Evolutionary conservation across 2,113 vertebrate species (phyloP), one percentile per base, ranked within the genome.

Genomic region (Hyperoodon ampullatus): DNA sequence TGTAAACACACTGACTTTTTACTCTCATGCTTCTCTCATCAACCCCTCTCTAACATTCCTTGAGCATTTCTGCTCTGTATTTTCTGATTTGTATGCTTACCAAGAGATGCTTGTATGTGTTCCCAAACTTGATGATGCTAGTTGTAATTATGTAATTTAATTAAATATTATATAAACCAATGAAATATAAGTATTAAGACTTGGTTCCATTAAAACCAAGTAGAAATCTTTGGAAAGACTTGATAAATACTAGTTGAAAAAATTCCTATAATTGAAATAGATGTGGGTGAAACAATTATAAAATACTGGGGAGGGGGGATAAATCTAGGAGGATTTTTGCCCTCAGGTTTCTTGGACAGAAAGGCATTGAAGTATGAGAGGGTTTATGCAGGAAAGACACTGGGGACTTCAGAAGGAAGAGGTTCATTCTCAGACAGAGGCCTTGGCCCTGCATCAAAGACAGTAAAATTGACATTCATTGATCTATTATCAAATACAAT

Each of bases 81-180:
- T 87, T 94, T 68, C 81, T 81, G 13, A 84, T 58, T 63, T 12
- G 13, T 71, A 55, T 84, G 21, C 21, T 84, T 80, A 80, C 33
- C 71, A 82, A 77, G 11, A 65, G 15, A 81, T 84, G 53, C 75
- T 88, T 90, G 33, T 85, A 19, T 80, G 80, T 75, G 75, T 84
- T 94, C 35, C 47, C 26, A 78, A 96, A 92, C 55, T 90, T 87
- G 66, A 89, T 77, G 58, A 61, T 95, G 77, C 21, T 74, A 66
- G n/a, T 81, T 88, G 89, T 92, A 85, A 75, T 84, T 70, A 77
- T 71, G 0, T 81, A 74, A 70, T 70, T 72, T 72, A 70, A 92
- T 89, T 75, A 77, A 92, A 89, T 87, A 92, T 83, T 90, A 81
- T 42, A 58, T 66, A 96, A 96, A 74, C 72, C 66, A 86, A n/a